phyloP scores from a whole-genome alignment of 1,140 invertebrate genomes.

The Chlorops oryzae region DNA sequence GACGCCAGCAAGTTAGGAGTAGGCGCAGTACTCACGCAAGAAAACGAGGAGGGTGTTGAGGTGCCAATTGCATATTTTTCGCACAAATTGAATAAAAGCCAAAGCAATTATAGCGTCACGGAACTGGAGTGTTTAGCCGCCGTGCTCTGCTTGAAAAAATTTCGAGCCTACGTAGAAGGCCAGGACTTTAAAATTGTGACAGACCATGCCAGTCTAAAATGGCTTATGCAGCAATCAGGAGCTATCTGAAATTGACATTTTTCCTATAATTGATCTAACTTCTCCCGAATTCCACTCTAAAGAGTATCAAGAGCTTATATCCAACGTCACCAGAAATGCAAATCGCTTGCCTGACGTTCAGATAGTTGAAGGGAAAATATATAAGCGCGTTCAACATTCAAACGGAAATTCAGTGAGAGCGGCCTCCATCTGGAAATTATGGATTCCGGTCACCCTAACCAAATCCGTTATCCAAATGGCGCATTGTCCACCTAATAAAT shows the following conservation, averaged over 20 bases:
- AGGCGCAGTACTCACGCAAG: conserved; percentile 37
- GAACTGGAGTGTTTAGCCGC: conserved; percentile 50
- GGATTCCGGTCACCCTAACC: neutral
- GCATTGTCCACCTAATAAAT: neutral
- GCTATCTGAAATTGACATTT: conserved; percentile 27
- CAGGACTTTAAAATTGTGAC: no score
- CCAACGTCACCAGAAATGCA: neutral
- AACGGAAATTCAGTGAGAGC: neutral
- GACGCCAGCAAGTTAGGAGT: conserved; percentile 29
- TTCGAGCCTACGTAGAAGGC: no score
- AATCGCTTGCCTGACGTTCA: neutral
- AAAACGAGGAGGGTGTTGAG: conserved; percentile 10
- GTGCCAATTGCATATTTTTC: conserved; percentile 36
- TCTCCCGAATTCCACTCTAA: neutral
- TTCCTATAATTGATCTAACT: conserved; percentile 13
- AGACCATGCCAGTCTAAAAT: no score
- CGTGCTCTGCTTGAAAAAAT: conserved; percentile 40
- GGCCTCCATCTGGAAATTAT: neutral
- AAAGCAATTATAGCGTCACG: conserved; percentile 30
- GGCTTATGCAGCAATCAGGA: no score
- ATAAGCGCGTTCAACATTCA: neutral
- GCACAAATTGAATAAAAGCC: neutral
- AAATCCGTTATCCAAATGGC: neutral
- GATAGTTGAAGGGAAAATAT: neutral
- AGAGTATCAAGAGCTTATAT: neutral